A percentile compares a stretch with the other conserved stretches of the same genome.
Evolutionary conservation across 2,888 invertebrate genomes (phyloP).

Genomic region (Iselma pallidipennis): DNA sequence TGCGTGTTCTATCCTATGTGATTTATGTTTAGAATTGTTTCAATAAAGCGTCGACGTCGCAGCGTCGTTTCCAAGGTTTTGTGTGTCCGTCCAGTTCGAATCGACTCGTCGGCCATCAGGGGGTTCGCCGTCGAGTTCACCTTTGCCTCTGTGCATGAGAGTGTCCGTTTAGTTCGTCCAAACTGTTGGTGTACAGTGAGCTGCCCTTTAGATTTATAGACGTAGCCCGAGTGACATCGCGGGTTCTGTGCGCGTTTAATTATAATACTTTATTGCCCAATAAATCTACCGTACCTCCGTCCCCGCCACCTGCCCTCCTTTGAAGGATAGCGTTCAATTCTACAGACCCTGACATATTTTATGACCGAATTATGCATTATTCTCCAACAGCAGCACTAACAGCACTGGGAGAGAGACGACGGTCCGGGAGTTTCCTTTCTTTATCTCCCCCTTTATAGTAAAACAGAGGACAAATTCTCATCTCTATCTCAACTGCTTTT

Average conservation of each 20-base stretch:
- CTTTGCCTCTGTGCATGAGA: background rate
- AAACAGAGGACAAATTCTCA: background rate
- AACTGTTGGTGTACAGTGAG: slow-evolving; percentile 51
- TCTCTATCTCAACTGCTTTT: background rate
- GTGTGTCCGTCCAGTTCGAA: background rate
- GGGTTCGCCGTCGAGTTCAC: slow-evolving; percentile 9
- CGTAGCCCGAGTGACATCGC: slow-evolving; percentile 59
- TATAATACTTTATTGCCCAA: slow-evolving; percentile 80
- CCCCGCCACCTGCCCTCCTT: slow-evolving; percentile 56
- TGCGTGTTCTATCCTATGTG: slow-evolving; percentile 36
- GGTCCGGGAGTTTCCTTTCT: slow-evolving; percentile 36
- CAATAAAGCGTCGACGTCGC: slow-evolving; percentile 33
- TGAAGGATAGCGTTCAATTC: slow-evolving; percentile 72
- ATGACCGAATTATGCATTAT: slow-evolving; percentile 69
- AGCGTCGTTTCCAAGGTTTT: background rate
- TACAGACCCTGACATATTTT: slow-evolving; percentile 67
- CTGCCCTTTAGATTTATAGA: slow-evolving; percentile 58
- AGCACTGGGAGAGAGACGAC: slow-evolving; percentile 8
- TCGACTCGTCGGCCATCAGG: slow-evolving; percentile 14
- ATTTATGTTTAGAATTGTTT: slow-evolving; percentile 41
- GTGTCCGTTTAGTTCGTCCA: slow-evolving; percentile 15
- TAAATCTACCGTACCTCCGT: slow-evolving; percentile 65
- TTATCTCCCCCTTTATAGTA: slow-evolving; percentile 27
- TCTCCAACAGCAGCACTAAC: slow-evolving; percentile 28
- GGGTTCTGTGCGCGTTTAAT: slow-evolving; percentile 68